Conservation (phyloP, 2,113 vertebrate species). For the Oreochromis tanganicae region DNA sequence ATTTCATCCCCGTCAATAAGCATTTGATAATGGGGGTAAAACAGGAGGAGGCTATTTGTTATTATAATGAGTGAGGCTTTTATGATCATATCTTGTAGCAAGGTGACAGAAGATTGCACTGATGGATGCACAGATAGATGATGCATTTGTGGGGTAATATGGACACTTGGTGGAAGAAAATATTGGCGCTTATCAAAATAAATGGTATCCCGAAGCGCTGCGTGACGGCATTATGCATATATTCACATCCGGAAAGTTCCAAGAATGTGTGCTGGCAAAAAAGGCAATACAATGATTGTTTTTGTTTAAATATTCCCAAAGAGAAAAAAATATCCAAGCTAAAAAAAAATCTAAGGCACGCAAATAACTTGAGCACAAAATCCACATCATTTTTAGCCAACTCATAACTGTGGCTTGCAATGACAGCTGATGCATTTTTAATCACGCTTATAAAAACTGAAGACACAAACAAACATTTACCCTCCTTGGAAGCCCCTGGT, state of each 20-base stretch:
- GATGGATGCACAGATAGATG: conserved; percentile 24
- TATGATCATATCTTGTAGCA: conserved; percentile 27
- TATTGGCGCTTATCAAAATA: conserved; percentile 6
- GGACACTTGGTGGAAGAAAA: conserved; percentile 5
- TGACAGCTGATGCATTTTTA: conserved; percentile 3
- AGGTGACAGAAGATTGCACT: conserved; percentile 45
- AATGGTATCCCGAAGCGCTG: neutral
- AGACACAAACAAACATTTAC: conserved; percentile 51
- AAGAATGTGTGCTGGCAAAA: neutral
- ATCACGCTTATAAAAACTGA: conserved; percentile 15
- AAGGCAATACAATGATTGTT: neutral
- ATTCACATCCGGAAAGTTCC: neutral
- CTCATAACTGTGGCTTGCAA: neutral
- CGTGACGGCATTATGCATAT: neutral
- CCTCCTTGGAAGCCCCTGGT: conserved; percentile 31
- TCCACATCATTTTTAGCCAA: neutral
- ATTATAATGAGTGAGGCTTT: conserved; percentile 41
- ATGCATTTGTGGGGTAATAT: neutral
- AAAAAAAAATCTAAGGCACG: neutral
- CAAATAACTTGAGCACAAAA: neutral
- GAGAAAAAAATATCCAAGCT: neutral
- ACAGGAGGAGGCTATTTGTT: conserved; percentile 19
- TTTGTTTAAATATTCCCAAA: neutral
- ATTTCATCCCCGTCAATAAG: conserved; percentile 55
- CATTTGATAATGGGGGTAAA: conserved; percentile 38